A percentile compares a stretch with the other conserved stretches of the same genome.
These are phyloP conservation scores for Diadegma fenestrale DNA, from an alignment of 2,888 invertebrate genomes.

Conservation along the genomic window DNA sequence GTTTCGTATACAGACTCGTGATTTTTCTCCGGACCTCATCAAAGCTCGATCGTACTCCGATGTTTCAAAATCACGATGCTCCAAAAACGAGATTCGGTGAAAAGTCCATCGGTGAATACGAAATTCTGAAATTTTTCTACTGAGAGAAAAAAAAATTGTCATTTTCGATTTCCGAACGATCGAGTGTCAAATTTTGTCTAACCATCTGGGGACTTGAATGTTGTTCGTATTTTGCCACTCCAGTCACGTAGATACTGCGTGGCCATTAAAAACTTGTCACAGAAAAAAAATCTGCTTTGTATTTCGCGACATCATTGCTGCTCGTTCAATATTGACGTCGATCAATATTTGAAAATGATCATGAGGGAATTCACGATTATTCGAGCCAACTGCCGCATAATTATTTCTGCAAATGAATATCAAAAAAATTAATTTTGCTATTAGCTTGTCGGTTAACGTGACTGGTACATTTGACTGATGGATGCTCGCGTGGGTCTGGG, in stretches of 20 bases:
- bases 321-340: not conserved
- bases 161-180: slow-evolving; percentile 1
- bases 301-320: not conserved
- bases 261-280: not conserved
- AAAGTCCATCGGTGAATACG: not conserved
- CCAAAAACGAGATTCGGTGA: not conserved
- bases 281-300: not conserved
- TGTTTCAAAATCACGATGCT: not conserved
- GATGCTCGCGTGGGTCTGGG: not conserved
- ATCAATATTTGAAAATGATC: slow-evolving; percentile 3
- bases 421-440: not conserved
- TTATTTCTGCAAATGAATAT: not conserved
- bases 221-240: not conserved
- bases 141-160: not conserved
- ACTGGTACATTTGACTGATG: not conserved
- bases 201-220: not conserved
- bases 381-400: not conserved
- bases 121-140: not conserved
- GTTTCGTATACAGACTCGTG: not conserved
- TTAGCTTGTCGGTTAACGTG: not conserved
- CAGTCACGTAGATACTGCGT: not conserved
- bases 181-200: not conserved
- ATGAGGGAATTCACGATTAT: not conserved
- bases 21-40: not conserved
- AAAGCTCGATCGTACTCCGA: not conserved